Evolutionary conservation across 2,113 vertebrate genomes (phyloP).

Genomic region (Neotragus moschatus): DNA sequence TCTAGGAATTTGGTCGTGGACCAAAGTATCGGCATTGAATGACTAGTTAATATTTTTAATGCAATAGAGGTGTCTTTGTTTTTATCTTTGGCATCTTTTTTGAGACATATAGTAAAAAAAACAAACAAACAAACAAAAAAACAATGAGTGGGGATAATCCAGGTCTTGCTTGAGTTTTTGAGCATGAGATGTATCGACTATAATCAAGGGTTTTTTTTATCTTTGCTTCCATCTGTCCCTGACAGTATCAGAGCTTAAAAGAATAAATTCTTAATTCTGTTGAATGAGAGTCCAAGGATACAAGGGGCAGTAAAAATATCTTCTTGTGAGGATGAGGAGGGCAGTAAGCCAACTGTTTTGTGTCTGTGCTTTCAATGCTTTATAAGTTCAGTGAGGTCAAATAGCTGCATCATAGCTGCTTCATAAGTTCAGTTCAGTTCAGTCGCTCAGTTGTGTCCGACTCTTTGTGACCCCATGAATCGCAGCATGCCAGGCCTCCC

Average conservation of each 20-base stretch:
- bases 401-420: not conserved
- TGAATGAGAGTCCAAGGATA: not conserved
- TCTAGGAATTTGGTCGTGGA: not conserved
- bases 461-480: no score
- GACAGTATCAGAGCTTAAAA: not conserved
- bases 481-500: fast-evolving
- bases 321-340: not conserved
- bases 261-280: not conserved
- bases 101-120: not conserved
- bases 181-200: not conserved
- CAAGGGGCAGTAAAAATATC: not conserved
- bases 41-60: not conserved
- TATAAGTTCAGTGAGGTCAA: not conserved
- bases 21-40: not conserved
- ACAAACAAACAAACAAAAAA: not conserved
- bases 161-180: not conserved
- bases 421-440: no score
- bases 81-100: not conserved
- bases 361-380: not conserved
- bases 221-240: not conserved
- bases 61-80: not conserved
- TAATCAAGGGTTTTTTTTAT: not conserved
- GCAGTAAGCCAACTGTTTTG: not conserved
- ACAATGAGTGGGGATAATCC: not conserved
- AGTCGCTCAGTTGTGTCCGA: no score